A percentile compares a stretch with the other conserved stretches of the same genome.
These are phyloP conservation scores for Microcebus jonahi DNA, from an alignment of 2,113 vertebrate species.

Conservation along the genomic window DNA sequence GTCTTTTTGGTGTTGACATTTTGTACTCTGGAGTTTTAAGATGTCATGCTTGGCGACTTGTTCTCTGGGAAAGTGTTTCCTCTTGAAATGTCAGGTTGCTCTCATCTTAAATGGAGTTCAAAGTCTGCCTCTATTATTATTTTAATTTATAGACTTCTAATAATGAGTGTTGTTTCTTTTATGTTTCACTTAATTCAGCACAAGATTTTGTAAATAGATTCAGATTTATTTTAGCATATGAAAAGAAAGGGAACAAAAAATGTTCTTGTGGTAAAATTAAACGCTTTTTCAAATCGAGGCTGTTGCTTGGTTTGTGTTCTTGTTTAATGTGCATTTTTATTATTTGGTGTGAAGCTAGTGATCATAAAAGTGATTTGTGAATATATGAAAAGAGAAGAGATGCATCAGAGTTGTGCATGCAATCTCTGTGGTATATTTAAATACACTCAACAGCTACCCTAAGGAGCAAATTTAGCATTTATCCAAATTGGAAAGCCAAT, in stretches of 20 bases:
- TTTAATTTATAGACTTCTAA: conserved; percentile 41
- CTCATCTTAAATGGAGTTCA: conserved; percentile 1
- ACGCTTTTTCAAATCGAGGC: conserved; percentile 36
- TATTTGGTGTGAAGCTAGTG: conserved; percentile 12
- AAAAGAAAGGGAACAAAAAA: conserved; percentile 42
- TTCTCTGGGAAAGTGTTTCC: conserved; percentile 72
- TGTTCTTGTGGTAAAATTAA: conserved; percentile 47
- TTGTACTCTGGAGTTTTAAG: conserved; percentile 18
- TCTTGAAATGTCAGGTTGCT: conserved; percentile 33
- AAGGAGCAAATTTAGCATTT: conserved; percentile 51
- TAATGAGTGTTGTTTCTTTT: background rate
- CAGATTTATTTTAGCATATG: conserved; percentile 44
- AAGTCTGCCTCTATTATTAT: background rate
- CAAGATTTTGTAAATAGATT: conserved; percentile 50
- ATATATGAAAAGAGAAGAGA: conserved; percentile 53
- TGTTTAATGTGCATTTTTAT: conserved; percentile 59
- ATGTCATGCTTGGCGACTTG: conserved; percentile 55
- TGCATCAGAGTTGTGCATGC: background rate
- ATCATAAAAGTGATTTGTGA: conserved; percentile 68
- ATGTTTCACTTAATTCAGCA: conserved; percentile 38
- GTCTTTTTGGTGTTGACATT: conserved; percentile 39
- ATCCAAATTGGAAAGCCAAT: conserved; percentile 34
- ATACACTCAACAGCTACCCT: background rate
- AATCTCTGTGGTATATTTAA: conserved; percentile 28
- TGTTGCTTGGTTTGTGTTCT: conserved; percentile 19